Evolutionary conservation across 1,140 invertebrate genomes (phyloP).

Genomic region (Mycetomoellerius zeteki): DNA sequence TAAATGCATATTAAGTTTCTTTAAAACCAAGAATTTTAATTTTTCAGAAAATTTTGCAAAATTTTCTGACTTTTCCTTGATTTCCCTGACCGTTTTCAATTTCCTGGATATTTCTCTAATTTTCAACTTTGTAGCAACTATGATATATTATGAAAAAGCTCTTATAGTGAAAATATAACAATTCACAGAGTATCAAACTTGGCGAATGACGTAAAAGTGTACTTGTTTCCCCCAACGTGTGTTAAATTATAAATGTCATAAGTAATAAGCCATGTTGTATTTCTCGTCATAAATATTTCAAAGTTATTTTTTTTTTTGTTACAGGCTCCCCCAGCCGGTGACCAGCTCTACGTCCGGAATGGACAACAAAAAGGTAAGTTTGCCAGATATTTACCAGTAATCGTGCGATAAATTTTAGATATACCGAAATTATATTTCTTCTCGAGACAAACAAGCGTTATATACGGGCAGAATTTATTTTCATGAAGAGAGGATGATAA

Average conservation of each 20-base stretch:
- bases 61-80: too few species aligned
- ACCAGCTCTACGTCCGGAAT: constrained; percentile 89
- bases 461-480: background rate
- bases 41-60: too few species aligned
- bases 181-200: background rate
- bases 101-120: too few species aligned
- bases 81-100: too few species aligned
- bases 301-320: constrained; percentile 79
- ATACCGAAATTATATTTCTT: background rate
- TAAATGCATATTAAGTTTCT: too few species aligned
- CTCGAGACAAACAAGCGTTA: background rate
- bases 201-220: background rate
- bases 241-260: background rate
- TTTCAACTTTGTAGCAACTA: too few species aligned
- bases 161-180: background rate
- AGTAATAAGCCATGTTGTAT: background rate
- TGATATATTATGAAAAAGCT: too few species aligned
- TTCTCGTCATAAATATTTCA: background rate
- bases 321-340: constrained; percentile 90
- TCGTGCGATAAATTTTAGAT: background rate
- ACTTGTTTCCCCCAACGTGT: background rate
- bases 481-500: background rate
- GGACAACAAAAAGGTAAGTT: constrained; percentile 89
- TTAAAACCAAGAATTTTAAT: too few species aligned
- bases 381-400: background rate